Percentiles rank a stretch among this genome's conserved stretches.
These are phyloP conservation scores for Galeruca laticollis DNA, from an alignment of 2,888 invertebrate genomes.

Conservation along the genomic window DNA sequence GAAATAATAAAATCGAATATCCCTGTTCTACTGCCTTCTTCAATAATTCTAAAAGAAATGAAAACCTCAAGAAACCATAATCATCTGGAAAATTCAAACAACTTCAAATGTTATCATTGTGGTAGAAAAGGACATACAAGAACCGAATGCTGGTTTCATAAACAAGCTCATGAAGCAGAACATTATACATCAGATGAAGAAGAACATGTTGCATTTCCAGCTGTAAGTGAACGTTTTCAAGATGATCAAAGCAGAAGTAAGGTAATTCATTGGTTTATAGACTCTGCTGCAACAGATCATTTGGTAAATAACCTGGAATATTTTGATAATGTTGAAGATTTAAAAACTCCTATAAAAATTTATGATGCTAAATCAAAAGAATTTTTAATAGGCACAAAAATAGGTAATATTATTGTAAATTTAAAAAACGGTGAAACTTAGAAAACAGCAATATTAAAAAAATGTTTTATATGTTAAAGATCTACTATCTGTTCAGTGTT, in stretches of 20 bases:
- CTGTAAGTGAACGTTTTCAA: conserved; percentile 3
- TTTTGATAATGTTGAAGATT: conserved; percentile 10
- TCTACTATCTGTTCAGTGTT: not conserved
- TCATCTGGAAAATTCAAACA: conserved; percentile 8
- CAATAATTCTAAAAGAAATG: not conserved
- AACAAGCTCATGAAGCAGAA: conserved; percentile 20
- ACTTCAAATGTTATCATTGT: conserved; percentile 23
- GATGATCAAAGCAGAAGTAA: not conserved
- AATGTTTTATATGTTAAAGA: conserved; percentile 11
- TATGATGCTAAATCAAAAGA: conserved; percentile 10
- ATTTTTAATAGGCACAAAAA: conserved; percentile 9
- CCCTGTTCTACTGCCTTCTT: not conserved
- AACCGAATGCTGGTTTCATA: conserved; percentile 21
- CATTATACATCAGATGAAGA: conserved; percentile 9
- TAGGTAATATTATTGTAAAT: conserved; percentile 2
- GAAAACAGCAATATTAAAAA: conserved; percentile 5
- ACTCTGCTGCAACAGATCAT: conserved; percentile 14
- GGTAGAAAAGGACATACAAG: conserved; percentile 22
- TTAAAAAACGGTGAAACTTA: not conserved
- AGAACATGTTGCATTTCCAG: conserved; percentile 18
- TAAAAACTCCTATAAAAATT: conserved; percentile 15
- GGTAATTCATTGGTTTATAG: conserved; percentile 6
- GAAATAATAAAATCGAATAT: too few relatives aligned
- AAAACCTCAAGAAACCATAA: conserved; percentile 6
- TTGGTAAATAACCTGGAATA: conserved; percentile 10